These are phyloP conservation scores for Cryptotermes secundus DNA, from an alignment of 1,140 invertebrate species.

Conservation along the genomic window DNA sequence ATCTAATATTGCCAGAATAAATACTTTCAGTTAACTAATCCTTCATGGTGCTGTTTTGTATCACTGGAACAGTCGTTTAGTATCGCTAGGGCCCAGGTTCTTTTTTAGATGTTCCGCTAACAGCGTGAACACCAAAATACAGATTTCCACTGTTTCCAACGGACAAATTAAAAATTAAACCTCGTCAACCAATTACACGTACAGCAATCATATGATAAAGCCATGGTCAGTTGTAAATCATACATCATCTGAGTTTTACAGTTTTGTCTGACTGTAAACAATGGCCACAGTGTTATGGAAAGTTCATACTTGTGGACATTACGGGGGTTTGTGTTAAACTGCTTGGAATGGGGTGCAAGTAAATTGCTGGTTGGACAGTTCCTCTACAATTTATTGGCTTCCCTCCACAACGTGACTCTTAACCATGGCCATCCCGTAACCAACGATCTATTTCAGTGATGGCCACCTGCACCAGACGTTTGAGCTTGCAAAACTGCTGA, in stretches of 20 bases:
- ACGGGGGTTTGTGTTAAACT: background rate
- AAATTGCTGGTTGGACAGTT: background rate
- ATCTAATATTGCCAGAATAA: too few relatives aligned
- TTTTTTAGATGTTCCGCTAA: too few relatives aligned
- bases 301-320: background rate
- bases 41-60: too few relatives aligned
- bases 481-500: background rate
- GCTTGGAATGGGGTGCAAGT: background rate
- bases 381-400: background rate
- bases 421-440: background rate
- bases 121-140: too few relatives aligned
- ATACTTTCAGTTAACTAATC: too few relatives aligned
- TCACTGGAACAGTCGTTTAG: too few relatives aligned
- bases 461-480: background rate
- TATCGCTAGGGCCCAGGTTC: too few relatives aligned
- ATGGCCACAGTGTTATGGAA: background rate
- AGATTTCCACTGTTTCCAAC: too few relatives aligned
- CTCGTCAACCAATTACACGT: background rate
- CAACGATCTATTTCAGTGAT: background rate
- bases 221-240: background rate
- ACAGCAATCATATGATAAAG: background rate
- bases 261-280: background rate
- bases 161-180: background rate
- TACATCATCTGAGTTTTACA: background rate
- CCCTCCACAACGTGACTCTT: slow-evolving; percentile 9